Percentiles rank a stretch among this genome's conserved stretches.
Conservation (phyloP, 1,140 invertebrate genomes). For the Episyrphus balteatus region DNA sequence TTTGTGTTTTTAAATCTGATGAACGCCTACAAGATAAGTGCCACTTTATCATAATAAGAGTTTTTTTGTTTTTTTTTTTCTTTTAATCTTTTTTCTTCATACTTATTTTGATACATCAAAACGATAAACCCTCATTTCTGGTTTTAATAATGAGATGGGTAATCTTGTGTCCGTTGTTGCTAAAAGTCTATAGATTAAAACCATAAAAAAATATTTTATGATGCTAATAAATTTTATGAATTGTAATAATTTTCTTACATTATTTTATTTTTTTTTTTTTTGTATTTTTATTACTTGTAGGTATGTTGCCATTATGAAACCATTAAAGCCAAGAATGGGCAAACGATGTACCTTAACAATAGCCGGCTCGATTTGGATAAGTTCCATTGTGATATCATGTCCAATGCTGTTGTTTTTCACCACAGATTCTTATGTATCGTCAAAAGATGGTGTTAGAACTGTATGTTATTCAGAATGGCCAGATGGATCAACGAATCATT, state of each 20-base stretch:
- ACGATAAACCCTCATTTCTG: too few relatives aligned
- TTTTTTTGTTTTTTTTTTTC: too few relatives aligned
- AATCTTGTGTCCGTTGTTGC: too few relatives aligned
- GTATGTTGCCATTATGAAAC: conserved; percentile 88
- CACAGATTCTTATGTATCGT: conserved; percentile 44
- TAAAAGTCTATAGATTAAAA: too few relatives aligned
- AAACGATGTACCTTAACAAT: conserved; percentile 68
- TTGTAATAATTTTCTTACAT: conserved; percentile 11
- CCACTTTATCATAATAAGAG: too few relatives aligned
- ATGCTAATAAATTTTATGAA: too few relatives aligned
- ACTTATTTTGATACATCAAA: too few relatives aligned
- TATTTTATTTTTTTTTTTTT: conserved; percentile 5
- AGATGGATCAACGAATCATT: conserved; percentile 57
- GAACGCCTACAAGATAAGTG: too few relatives aligned
- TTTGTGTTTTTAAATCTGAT: too few relatives aligned
- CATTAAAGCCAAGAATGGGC: conserved; percentile 73
- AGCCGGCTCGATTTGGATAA: conserved; percentile 66
- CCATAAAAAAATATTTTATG: neutral
- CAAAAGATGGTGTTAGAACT: conserved; percentile 50
- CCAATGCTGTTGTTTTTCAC: conserved; percentile 77
- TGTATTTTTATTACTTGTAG: conserved; percentile 39
- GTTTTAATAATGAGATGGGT: too few relatives aligned
- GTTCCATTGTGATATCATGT: conserved; percentile 61
- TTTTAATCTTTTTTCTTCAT: too few relatives aligned
- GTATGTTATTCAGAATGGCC: conserved; percentile 76